Evolutionary conservation across 2,797 vertebrate genomes (phyloP).

Genomic region (Gymnopithys bicolor): DNA sequence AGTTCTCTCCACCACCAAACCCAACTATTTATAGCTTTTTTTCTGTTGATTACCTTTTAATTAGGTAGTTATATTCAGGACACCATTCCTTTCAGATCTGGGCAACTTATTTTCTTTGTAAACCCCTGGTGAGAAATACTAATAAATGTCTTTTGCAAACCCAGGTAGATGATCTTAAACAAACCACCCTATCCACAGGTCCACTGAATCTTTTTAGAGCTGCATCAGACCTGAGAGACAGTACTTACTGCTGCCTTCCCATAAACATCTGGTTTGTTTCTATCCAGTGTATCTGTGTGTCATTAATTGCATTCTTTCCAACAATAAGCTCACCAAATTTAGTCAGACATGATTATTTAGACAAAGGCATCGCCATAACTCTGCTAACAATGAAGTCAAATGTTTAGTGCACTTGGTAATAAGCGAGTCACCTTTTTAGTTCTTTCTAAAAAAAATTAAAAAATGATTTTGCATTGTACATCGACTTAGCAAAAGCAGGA

Average conservation of each 20-base stretch:
- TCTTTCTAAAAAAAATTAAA: background rate
- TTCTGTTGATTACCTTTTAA: background rate
- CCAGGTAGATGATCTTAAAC: background rate
- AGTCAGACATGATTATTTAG: background rate
- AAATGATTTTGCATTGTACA: background rate
- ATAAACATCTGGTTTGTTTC: background rate
- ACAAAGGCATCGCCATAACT: background rate
- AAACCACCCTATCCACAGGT: background rate
- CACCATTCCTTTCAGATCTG: background rate
- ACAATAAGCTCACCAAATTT: background rate
- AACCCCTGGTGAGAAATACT: background rate
- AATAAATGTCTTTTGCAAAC: background rate
- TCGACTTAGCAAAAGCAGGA: background rate
- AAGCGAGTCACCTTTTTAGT: background rate
- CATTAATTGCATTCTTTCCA: background rate
- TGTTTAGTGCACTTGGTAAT: background rate
- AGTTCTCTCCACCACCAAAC: background rate
- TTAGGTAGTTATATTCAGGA: background rate
- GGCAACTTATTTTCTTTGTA: background rate
- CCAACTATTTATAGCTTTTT: background rate
- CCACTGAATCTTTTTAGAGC: background rate
- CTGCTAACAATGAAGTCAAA: background rate
- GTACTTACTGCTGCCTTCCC: background rate
- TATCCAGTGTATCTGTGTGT: background rate
- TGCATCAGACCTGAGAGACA: background rate